Evolutionary conservation across 2,113 vertebrate genomes (phyloP), one percentile per base, ranked within the genome.

Genomic region (Lates calcarifer): DNA sequence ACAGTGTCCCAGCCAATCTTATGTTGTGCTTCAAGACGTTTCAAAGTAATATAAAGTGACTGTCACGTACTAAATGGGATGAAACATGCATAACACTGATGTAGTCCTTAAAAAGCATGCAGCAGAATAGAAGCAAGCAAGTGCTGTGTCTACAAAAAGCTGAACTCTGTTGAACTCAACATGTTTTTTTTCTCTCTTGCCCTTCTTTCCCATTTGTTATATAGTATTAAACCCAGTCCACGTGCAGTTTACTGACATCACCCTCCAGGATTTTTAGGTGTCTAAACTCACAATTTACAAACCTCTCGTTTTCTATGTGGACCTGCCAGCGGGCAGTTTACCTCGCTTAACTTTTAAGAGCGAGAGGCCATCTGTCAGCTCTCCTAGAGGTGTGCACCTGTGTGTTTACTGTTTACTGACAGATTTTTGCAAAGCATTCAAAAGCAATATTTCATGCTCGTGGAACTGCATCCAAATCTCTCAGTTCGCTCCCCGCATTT

Each of bases 181-280:
- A 8, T 11, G 22, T 20, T 22, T 22, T 29, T 60, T 29, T 7
- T 28, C 1, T 57, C 11, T 3, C 22, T 22, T 43, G 9, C 0
- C 33, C 43, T 35, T 22, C 7, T 31, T 13, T 3, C 9, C 5
- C 0, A 6, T 8, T 28, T 4, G 28, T 0, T 26, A 13, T n/a
- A 4, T 26, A 62, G 2, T 28, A 41, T 39, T 0, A 79, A 63
- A 49, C 22, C 20, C 26, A 3, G 5, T 47, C 11, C 84, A 70
- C 6, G n/a, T 87, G 82, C 45, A 2, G 18, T 29, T 64, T 8
- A 6, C 58, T 83, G 79, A 82, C 55, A 0, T 87, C 66, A 67
- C 18, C 5, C 53, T 62, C 20, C 31, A 68, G 81, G 35, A 68
- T 14, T 77, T 63, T 49, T n/a, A 31, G 31, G 45, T 18, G 67